These are phyloP conservation scores for Drosophila asahinai DNA, from an alignment of 1,140 invertebrate genomes.

Conservation along the genomic window DNA sequence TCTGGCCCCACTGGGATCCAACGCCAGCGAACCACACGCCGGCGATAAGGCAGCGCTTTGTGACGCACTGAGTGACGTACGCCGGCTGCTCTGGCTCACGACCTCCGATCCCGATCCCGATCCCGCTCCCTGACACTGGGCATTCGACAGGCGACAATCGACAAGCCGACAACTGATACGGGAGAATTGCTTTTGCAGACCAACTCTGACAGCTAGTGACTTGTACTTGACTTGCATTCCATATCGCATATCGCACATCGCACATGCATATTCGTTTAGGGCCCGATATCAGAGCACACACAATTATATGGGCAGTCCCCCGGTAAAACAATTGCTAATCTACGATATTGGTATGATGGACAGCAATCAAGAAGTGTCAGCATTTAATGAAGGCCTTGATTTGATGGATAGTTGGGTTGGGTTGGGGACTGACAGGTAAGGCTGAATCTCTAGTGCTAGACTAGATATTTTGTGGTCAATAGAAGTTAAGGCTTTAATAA, in stretches of 20 bases:
- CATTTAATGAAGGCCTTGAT: constrained; percentile 15
- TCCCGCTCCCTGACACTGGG: constrained; percentile 15
- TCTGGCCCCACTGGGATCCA: constrained; percentile 1
- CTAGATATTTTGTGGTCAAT: no score
- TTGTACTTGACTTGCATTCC: constrained; percentile 34
- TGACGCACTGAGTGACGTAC: constrained; percentile 52
- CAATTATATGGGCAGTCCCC: background rate
- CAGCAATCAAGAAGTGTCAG: constrained; percentile 10
- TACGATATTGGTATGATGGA: constrained; percentile 5
- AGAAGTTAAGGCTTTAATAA: no score
- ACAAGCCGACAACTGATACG: constrained; percentile 44
- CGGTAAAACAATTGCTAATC: constrained; percentile 23
- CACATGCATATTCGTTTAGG: constrained; percentile 14
- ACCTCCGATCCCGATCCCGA: constrained; percentile 13
- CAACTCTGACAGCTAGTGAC: constrained; percentile 30
- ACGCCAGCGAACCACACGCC: background rate
- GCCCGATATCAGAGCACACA: constrained; percentile 2
- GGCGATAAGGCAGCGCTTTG: constrained; percentile 37
- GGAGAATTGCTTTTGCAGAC: constrained; percentile 41
- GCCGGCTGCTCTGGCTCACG: constrained; percentile 4
- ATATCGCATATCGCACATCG: constrained; percentile 8
- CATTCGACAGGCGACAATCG: constrained; percentile 16
- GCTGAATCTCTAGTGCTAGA: no score
- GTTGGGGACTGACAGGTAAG: background rate
- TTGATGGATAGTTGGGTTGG: background rate